Evolutionary conservation across 2,113 vertebrate genomes (phyloP).

Genomic region (Anguilla japonica): DNA sequence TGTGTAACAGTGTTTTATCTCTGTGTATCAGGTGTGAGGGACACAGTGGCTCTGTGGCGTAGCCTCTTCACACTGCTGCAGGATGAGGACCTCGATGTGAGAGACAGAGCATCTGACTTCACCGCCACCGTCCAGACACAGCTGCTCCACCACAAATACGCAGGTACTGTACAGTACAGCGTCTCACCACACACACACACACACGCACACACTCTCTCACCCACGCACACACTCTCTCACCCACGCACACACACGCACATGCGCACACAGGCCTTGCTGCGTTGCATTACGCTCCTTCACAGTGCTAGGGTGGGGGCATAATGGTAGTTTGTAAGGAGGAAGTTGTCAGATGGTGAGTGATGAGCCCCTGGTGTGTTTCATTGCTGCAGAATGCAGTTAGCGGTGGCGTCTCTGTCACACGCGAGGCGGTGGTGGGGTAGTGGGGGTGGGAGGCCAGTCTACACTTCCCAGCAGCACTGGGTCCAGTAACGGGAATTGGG

Average conservation of each 20-base stretch:
- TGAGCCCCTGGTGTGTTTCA: neutral
- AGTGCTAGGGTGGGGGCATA: neutral
- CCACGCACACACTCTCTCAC: neutral
- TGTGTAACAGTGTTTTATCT: constrained; percentile 30
- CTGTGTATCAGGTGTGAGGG: constrained; percentile 68
- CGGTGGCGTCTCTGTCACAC: neutral
- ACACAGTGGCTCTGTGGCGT: constrained; percentile 81
- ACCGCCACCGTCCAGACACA: constrained; percentile 67
- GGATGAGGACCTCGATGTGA: constrained; percentile 84
- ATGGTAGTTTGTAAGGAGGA: neutral
- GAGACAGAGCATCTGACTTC: constrained; percentile 79
- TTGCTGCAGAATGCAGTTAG: neutral
- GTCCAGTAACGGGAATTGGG: constrained; percentile 3
- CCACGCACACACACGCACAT: neutral
- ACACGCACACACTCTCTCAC: neutral
- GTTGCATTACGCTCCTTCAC: neutral
- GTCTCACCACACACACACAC: neutral
- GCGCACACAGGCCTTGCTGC: neutral
- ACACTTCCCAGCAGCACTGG: constrained; percentile 9
- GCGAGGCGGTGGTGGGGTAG: neutral
- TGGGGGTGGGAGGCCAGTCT: neutral
- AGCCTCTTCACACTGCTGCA: constrained; percentile 84
- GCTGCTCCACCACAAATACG: constrained; percentile 50
- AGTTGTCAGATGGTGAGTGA: neutral
- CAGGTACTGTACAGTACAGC: constrained; percentile 63